Percentiles rank a stretch among this genome's conserved stretches.
Conservation (phyloP, 2,888 invertebrate genomes). For the Andricus curvator region DNA sequence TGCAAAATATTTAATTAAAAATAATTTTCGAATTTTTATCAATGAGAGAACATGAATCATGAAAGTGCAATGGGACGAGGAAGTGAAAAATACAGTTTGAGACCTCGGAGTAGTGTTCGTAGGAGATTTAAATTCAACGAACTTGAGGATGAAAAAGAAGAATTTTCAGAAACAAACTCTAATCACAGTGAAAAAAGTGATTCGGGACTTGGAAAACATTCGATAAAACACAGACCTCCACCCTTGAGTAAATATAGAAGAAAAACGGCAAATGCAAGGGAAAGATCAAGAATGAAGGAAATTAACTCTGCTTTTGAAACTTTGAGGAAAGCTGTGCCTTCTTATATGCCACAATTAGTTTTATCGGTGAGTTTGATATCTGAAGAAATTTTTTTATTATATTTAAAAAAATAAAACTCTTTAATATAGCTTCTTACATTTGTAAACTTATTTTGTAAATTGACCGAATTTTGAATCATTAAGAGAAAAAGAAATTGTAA, state of each 20-base stretch:
- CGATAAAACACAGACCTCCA: constrained; percentile 83
- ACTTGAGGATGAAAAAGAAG: constrained; percentile 2
- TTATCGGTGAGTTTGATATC: constrained; percentile 45
- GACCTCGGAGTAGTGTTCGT: constrained; percentile 50
- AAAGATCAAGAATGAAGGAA: constrained; percentile 92
- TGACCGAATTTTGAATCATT: too few species aligned
- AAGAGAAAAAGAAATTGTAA: too few species aligned
- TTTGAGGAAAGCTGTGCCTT: constrained; percentile 87
- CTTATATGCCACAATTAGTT: constrained; percentile 50
- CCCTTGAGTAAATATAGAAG: constrained; percentile 93
- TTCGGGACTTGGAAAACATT: constrained; percentile 28
- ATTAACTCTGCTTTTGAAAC: constrained; percentile 94
- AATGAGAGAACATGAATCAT: constrained; percentile 4
- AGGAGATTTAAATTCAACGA: constrained; percentile 31
- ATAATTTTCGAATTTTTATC: neutral
- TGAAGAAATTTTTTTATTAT: neutral
- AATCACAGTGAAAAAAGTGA: constrained; percentile 18
- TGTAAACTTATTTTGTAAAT: neutral
- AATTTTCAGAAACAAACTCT: neutral
- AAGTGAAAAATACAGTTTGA: constrained; percentile 77
- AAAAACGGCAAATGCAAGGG: constrained; percentile 94
- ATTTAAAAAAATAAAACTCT: neutral
- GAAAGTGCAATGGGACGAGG: constrained; percentile 22
- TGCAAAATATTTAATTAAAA: neutral
- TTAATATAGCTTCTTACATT: neutral